Percentiles rank a stretch among this genome's conserved stretches.
These are phyloP conservation scores for Mesoclemmys tuberculata DNA, from an alignment of 2,113 vertebrate genomes.

Conservation along the genomic window DNA sequence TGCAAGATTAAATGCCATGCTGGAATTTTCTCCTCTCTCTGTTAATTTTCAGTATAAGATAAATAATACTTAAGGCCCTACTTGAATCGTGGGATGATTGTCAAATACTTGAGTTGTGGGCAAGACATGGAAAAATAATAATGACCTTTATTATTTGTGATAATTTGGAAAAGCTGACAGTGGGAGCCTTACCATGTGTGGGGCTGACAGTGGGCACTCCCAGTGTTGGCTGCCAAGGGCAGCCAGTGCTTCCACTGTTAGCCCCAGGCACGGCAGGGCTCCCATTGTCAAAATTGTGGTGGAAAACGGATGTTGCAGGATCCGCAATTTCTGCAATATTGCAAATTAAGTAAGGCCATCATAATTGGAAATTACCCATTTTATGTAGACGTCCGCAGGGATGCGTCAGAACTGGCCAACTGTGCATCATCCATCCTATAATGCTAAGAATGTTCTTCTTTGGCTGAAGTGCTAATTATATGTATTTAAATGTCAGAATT, in stretches of 20 bases:
- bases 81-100: not conserved
- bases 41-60: not conserved
- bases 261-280: not conserved
- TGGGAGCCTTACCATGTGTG: not conserved
- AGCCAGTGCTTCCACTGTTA: no score
- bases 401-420: not conserved
- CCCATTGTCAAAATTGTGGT: not conserved
- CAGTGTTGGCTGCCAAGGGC: no score
- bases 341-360: not conserved
- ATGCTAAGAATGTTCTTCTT: slow-evolving; percentile 1
- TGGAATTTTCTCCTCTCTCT: not conserved
- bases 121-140: not conserved
- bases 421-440: not conserved
- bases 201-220: not conserved
- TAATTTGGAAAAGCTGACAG: not conserved
- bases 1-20: not conserved
- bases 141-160: not conserved
- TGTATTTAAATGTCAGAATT: not conserved
- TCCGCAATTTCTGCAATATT: not conserved
- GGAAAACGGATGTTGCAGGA: not conserved
- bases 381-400: not conserved
- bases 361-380: not conserved
- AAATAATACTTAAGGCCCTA: not conserved
- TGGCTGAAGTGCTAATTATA: not conserved
- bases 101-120: not conserved